Conservation (phyloP, 1,140 invertebrate species). For the Dinothrombium tinctorium region DNA sequence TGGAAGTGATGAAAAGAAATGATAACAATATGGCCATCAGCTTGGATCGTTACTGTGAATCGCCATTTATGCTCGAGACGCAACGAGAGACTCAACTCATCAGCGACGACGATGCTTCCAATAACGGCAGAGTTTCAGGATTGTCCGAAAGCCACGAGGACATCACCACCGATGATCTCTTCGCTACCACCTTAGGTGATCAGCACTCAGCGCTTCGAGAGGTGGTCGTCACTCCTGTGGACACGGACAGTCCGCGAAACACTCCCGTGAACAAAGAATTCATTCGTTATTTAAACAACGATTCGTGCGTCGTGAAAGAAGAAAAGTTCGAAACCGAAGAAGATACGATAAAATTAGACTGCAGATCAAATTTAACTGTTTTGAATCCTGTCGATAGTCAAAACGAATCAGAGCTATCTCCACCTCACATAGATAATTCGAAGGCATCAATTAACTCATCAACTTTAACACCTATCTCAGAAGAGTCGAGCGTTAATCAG, state of each 20-base stretch:
- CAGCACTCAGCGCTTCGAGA: neutral
- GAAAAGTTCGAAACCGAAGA: no score
- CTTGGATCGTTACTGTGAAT: conserved; percentile 9
- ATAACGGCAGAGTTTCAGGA: conserved; percentile 5
- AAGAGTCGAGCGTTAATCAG: neutral
- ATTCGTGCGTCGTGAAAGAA: no score
- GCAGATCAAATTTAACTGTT: no score
- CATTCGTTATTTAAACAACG: neutral
- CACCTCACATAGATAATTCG: neutral
- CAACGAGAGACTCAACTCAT: conserved; percentile 3
- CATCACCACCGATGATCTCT: conserved; percentile 2
- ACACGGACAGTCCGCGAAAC: conserved; percentile 3
- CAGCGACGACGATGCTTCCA: conserved; percentile 6
- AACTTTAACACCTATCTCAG: neutral
- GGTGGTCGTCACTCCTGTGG: conserved; percentile 1
- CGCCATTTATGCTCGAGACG: conserved; percentile 3
- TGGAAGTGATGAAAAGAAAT: conserved; percentile 2
- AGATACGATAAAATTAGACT: no score
- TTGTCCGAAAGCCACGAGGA: conserved; percentile 5
- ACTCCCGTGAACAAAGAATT: neutral
- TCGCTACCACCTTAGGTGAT: conserved; percentile 1
- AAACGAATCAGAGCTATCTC: neutral
- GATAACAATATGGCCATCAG: neutral
- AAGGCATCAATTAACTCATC: neutral
- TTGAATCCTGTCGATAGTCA: no score